These are phyloP conservation scores for Plagodis pulveraria DNA, from an alignment of 2,888 invertebrate genomes.

Conservation along the genomic window DNA sequence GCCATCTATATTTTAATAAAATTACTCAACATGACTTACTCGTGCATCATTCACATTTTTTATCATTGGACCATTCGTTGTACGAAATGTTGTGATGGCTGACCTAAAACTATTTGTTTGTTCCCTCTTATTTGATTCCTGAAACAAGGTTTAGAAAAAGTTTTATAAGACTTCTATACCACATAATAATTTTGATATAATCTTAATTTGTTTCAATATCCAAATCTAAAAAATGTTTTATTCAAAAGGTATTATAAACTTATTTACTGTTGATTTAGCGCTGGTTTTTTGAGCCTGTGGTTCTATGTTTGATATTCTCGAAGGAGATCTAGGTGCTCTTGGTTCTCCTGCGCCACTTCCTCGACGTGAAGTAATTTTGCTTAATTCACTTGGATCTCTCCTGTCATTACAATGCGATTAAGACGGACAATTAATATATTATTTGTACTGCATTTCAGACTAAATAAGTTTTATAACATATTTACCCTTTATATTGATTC, in stretches of 20 bases:
- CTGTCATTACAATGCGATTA: slow-evolving; percentile 2
- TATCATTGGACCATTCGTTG: slow-evolving; percentile 61
- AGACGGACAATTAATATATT: background rate
- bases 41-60: slow-evolving; percentile 68
- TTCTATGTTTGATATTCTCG: slow-evolving; percentile 36
- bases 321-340: slow-evolving; percentile 43
- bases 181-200: too few species aligned
- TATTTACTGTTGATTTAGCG: slow-evolving; percentile 40
- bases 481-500: slow-evolving; percentile 37
- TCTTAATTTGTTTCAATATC: too few species aligned
- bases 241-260: slow-evolving; percentile 1
- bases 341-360: slow-evolving; percentile 67
- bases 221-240: too few species aligned
- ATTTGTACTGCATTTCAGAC: background rate
- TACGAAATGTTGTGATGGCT: slow-evolving; percentile 55
- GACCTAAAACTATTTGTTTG: slow-evolving; percentile 32
- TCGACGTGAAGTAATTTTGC: slow-evolving; percentile 44
- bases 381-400: slow-evolving; percentile 47
- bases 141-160: slow-evolving; percentile 21
- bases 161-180: too few species aligned
- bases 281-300: slow-evolving; percentile 34
- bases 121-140: slow-evolving; percentile 47
- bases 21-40: slow-evolving; percentile 43
- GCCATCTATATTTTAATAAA: too few species aligned
- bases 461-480: background rate